Evolutionary conservation across 2,797 vertebrate genomes (phyloP).

Genomic region (Heteromormyrus szaboi): DNA sequence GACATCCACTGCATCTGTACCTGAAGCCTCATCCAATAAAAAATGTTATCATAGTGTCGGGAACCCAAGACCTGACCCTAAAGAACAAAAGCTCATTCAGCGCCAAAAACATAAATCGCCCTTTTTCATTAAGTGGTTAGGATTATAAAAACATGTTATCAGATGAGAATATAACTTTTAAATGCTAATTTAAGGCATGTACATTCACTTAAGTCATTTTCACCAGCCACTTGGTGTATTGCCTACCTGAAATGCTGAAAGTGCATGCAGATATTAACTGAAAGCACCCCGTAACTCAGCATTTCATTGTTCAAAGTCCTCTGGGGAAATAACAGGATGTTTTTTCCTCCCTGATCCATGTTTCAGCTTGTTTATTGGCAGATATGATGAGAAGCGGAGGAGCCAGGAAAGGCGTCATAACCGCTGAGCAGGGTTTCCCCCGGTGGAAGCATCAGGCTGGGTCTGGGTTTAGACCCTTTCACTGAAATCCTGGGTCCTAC

Average conservation of each 20-base stretch:
- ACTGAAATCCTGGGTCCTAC: not conserved
- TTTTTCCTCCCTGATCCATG: not conserved
- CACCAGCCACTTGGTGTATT: too few species aligned
- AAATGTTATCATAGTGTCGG: not conserved
- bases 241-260: constrained; percentile 2
- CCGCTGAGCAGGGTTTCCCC: not conserved
- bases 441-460: not conserved
- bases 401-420: not conserved
- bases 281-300: not conserved
- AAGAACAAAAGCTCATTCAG: not conserved
- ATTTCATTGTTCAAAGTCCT: not conserved
- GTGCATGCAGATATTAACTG: not conserved
- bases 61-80: not conserved
- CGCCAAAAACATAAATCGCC: not conserved
- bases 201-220: not conserved
- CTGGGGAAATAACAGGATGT: not conserved
- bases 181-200: not conserved
- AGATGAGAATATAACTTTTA: not conserved
- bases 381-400: not conserved
- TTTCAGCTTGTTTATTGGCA: not conserved
- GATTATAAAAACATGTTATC: not conserved
- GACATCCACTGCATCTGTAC: not conserved
- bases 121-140: not conserved
- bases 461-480: not conserved
- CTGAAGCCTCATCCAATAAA: not conserved